Evolutionary conservation across 2,888 invertebrate species (phyloP).

Genomic region (Hermaeophaga mercurialis): DNA sequence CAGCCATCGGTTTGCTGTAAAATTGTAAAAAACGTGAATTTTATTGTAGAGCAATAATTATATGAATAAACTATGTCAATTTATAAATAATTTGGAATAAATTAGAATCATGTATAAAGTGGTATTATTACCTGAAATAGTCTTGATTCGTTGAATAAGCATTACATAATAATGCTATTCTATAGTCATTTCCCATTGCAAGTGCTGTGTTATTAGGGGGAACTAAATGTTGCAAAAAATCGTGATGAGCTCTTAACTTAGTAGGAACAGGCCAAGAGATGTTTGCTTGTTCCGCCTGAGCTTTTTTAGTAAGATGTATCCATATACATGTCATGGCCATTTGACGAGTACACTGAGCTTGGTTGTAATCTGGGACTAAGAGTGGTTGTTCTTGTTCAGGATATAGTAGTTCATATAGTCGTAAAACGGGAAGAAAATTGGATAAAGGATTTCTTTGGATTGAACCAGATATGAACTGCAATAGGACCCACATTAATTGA

Average conservation of each 20-base stretch:
- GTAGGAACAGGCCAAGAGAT: slow-evolving; percentile 52
- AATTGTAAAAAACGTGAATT: neutral
- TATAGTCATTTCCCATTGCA: slow-evolving; percentile 83
- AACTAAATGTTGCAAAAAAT: slow-evolving; percentile 84
- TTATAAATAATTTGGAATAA: too few species aligned
- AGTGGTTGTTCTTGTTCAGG: slow-evolving; percentile 90
- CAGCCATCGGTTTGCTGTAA: slow-evolving; percentile 87
- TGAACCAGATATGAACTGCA: slow-evolving; percentile 97
- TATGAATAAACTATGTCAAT: too few species aligned
- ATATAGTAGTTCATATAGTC: slow-evolving; percentile 89
- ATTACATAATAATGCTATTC: slow-evolving; percentile 91
- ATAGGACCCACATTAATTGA: slow-evolving; percentile 97
- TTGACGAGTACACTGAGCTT: slow-evolving; percentile 84
- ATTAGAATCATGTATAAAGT: too few species aligned
- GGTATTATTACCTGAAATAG: slow-evolving; percentile 59
- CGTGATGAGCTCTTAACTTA: slow-evolving; percentile 57
- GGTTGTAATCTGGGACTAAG: slow-evolving; percentile 86
- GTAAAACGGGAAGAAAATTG: slow-evolving; percentile 87
- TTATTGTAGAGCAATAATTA: neutral
- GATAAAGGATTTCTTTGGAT: slow-evolving; percentile 91
- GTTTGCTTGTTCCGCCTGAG: slow-evolving; percentile 82
- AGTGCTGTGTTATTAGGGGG: slow-evolving; percentile 73
- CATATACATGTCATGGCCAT: slow-evolving; percentile 97
- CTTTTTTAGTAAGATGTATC: slow-evolving; percentile 94
- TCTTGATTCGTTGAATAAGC: slow-evolving; percentile 95